phyloP scores from a whole-genome alignment of 2,888 invertebrate genomes.

The Belgica antarctica region DNA sequence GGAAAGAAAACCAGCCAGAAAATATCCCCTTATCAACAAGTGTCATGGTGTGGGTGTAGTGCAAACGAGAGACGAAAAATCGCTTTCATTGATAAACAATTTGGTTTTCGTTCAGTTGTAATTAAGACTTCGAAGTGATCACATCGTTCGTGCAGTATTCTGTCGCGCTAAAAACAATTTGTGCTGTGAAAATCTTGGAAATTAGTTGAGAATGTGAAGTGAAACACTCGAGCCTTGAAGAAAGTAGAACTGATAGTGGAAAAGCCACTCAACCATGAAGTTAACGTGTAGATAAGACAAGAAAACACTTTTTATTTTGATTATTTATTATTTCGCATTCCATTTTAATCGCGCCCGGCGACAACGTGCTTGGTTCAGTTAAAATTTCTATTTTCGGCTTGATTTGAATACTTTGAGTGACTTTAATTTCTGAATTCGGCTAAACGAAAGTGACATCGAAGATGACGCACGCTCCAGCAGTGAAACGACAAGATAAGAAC shows the following conservation, averaged over 20 bases:
- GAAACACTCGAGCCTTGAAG: too few species aligned
- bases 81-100: constrained; percentile 37
- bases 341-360: background rate
- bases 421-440: background rate
- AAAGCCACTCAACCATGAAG: background rate
- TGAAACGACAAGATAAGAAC: constrained; percentile 1
- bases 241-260: constrained; percentile 2
- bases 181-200: background rate
- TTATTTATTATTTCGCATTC: background rate
- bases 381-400: background rate
- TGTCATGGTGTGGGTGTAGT: background rate
- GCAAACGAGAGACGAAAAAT: constrained; percentile 9
- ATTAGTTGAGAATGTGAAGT: background rate
- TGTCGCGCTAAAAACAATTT: background rate
- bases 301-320: constrained; percentile 9
- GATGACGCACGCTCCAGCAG: constrained; percentile 42
- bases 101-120: constrained; percentile 33
- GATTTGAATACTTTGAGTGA: background rate
- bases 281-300: background rate
- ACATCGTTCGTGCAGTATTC: constrained; percentile 1
- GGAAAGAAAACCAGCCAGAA: background rate
- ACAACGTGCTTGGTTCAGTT: too few species aligned
- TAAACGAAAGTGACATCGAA: too few species aligned
- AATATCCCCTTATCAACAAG: constrained; percentile 11
- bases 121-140: constrained; percentile 25